Evolutionary conservation across 2,113 vertebrate genomes (phyloP), one percentile per base, ranked within the genome.

Genomic region (Apteryx owenii): DNA sequence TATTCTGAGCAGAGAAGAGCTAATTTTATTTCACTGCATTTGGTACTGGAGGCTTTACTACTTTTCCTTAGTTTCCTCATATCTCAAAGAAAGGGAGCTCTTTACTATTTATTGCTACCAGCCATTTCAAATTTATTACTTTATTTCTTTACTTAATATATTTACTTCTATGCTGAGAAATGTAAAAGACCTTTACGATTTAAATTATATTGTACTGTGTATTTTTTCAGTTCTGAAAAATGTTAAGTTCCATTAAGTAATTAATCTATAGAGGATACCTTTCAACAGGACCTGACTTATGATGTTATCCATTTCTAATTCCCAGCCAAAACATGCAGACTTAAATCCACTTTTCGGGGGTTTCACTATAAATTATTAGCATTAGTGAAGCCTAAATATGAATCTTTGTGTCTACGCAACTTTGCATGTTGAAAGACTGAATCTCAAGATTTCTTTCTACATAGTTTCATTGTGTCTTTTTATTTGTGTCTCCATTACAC

Each of bases 21-120:
- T 94, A 93, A 66, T 40, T 91, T 69, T 89, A 79, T 64, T 93
- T 97, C 50, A 75, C 28, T 89, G 56, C 48, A 66, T 77, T 96
- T 77, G 86, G 42, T 86, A 72, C 40, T 84, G 17, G 60, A 61
- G 36, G 1, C 64, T 95, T 95, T 96, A 31, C 71, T 75, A 71
- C 80, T n/a, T 28, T 79, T 5, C 1, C 26, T 54, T 38, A 73
- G 50, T 71, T 89, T 94, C 66, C 76, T 62, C 40, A 12, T 48
- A 60, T 48, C 28, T 51, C 61, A 91, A 26, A 88, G 18, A 83
- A 92, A 79, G 8, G 19, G 48, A 19, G 54, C 28, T 88, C 61
- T 82, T 93, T 85, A n/a, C 28, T 70, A 48, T 82, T 10, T 87
- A 23, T 64, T 95, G 69, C 71, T 88, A 62, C 40, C n/a, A 94